Conservation (phyloP, 2,888 invertebrate genomes). For the Morpho deidamia region DNA sequence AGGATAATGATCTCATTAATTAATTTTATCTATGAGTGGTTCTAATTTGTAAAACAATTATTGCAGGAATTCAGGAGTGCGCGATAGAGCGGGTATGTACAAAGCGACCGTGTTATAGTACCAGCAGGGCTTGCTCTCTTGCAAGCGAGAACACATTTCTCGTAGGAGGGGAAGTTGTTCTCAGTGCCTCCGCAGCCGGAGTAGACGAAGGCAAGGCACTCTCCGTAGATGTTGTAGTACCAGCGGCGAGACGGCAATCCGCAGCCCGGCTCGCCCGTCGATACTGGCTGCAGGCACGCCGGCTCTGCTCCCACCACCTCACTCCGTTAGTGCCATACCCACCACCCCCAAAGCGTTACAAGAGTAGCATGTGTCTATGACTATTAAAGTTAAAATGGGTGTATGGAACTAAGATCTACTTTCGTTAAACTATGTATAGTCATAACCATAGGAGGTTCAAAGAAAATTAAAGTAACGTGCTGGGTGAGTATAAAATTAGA, state of each 20-base stretch:
- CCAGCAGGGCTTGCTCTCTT: constrained; percentile 23
- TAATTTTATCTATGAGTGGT: no score
- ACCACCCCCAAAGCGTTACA: constrained; percentile 1
- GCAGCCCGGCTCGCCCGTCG: constrained; percentile 37
- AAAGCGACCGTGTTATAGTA: constrained; percentile 12
- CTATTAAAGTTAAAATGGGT: neutral
- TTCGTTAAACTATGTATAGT: neutral
- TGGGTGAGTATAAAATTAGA: neutral
- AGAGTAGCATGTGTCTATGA: neutral
- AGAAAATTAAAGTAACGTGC: neutral
- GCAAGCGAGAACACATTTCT: constrained; percentile 79
- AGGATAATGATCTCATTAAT: no score
- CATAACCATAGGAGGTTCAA: neutral
- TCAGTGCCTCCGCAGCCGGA: constrained; percentile 92
- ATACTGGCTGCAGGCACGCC: constrained; percentile 49
- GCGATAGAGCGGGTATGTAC: constrained; percentile 2
- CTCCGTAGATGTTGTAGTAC: constrained; percentile 82
- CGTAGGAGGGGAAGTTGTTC: constrained; percentile 89
- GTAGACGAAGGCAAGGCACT: constrained; percentile 89
- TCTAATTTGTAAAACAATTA: neutral
- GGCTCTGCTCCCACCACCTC: constrained; percentile 40
- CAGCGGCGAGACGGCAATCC: constrained; percentile 78
- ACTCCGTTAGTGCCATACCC: constrained; percentile 4
- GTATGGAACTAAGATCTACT: constrained; percentile 1
- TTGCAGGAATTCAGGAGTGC: neutral